These are phyloP conservation scores for Metopia argyrocephala DNA, from an alignment of 2,888 invertebrate genomes.

Conservation along the genomic window DNA sequence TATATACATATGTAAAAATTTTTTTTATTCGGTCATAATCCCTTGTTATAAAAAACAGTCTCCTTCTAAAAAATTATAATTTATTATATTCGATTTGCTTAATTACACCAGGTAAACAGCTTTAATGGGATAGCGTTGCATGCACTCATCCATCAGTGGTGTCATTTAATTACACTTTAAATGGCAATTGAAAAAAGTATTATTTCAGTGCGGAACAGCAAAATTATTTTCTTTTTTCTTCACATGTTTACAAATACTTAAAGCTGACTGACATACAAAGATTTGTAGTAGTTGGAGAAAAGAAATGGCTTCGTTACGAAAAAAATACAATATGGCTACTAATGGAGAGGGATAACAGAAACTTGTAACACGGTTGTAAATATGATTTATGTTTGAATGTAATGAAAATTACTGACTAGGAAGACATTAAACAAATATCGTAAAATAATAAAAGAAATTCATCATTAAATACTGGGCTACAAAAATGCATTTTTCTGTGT, in stretches of 20 bases:
- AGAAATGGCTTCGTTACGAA: slow-evolving; percentile 59
- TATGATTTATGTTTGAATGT: slow-evolving; percentile 32
- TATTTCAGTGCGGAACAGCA: too few species aligned
- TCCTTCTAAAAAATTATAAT: slow-evolving; percentile 78
- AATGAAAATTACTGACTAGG: slow-evolving; percentile 7
- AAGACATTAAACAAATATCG: not conserved
- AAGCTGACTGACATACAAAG: too few species aligned
- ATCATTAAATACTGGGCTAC: not conserved
- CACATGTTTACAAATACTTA: too few species aligned
- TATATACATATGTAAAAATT: not conserved
- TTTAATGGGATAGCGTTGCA: slow-evolving; percentile 35
- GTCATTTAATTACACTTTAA: not conserved
- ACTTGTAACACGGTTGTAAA: slow-evolving; percentile 56
- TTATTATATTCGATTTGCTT: slow-evolving; percentile 79
- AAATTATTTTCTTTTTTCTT: too few species aligned
- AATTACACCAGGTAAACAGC: slow-evolving; percentile 78
- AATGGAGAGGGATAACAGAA: slow-evolving; percentile 75
- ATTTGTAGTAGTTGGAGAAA: too few species aligned
- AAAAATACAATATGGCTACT: slow-evolving; percentile 76
- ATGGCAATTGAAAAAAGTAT: too few species aligned
- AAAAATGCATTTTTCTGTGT: too few species aligned
- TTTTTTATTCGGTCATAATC: not conserved
- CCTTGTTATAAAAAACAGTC: slow-evolving; percentile 53
- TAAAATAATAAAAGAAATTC: slow-evolving; percentile 14
- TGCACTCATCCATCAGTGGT: too few species aligned